Evolutionary conservation across 2,888 invertebrate species (phyloP), one percentile per base, ranked within the genome.

Genomic region (Lacanobia wlatinum): DNA sequence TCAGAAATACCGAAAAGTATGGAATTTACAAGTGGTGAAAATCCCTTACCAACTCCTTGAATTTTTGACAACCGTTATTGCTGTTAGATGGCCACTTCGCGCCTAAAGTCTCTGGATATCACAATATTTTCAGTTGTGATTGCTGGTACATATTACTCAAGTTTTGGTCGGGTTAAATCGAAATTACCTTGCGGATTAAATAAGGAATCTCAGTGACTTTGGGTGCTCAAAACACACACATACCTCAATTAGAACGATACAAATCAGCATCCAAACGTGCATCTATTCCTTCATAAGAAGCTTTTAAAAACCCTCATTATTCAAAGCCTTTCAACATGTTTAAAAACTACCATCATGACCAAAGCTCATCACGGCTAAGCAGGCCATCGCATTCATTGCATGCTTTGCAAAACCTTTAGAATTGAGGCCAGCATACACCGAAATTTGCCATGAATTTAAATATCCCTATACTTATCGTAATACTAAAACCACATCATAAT

Each of bases 401-500:
- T 34, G 6, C 34, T 34, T 34, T 34, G 34, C 34, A 34, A 34
- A 34, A 34, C 2, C 34, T 34, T 34, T 34, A 34, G 34, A 34
- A 34, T 5, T 6, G 34, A 34, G 34, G 34, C 34, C 34, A 34
- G 34, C 34, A 34, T 6, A 34, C 34, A 34, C 34, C 4, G 34
- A 34, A 34, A 6, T 34, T 34, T 34, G 6, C 34, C 34, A 34
- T 34, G 34, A 34, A 34, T 34, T 34, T 34, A 34, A 34, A 34
- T 5, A 34, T 34, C 34, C 34, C 34, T 4, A 34, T 5, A 34
- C 6, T n/a, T n/a, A n/a, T n/a, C 23, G 10, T 16, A 48, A 50
- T 14, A 65, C 12, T 46, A 58, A 56, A 76, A 71, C 66, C 12
- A 38, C 3, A 40, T 43, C 18, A 56, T 64, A 58, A 58, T 40